Percentiles rank a stretch among this genome's conserved stretches.
These are phyloP conservation scores for Onychomys arenicola DNA, from an alignment of 2,797 vertebrate genomes.

Conservation along the genomic window DNA sequence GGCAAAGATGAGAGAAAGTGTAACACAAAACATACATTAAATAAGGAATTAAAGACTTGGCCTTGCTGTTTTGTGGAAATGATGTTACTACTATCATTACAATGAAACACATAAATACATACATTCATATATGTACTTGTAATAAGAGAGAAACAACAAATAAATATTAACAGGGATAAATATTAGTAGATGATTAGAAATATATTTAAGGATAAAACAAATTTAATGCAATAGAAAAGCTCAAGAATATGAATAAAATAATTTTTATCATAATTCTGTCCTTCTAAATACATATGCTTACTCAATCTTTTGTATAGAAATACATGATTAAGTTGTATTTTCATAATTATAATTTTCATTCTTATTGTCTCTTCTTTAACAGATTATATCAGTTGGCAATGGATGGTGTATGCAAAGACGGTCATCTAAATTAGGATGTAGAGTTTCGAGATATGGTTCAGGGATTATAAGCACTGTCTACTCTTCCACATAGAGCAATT, in stretches of 20 bases:
- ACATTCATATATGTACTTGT: neutral
- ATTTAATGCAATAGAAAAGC: neutral
- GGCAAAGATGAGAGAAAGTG: neutral
- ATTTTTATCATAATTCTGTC: neutral
- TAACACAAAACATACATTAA: neutral
- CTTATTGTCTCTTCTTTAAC: neutral
- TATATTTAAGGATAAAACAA: neutral
- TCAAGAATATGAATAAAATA: neutral
- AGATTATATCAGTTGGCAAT: neutral
- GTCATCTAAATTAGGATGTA: conserved; percentile 6
- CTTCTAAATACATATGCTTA: neutral
- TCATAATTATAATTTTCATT: too few relatives aligned
- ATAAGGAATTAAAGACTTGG: neutral
- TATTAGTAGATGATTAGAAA: neutral
- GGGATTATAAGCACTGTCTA: neutral
- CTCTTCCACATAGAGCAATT: too few relatives aligned
- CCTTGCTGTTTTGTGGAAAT: neutral
- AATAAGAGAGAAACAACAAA: neutral
- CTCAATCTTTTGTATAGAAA: neutral
- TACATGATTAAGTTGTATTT: neutral
- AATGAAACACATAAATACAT: neutral
- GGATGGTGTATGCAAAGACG: conserved; percentile 4
- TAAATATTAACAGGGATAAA: neutral
- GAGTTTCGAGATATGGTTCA: neutral
- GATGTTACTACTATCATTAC: neutral